A percentile compares a stretch with the other conserved stretches of the same genome.
Conservation (phyloP, 2,888 invertebrate species). For the Pantelozetes paolii region DNA sequence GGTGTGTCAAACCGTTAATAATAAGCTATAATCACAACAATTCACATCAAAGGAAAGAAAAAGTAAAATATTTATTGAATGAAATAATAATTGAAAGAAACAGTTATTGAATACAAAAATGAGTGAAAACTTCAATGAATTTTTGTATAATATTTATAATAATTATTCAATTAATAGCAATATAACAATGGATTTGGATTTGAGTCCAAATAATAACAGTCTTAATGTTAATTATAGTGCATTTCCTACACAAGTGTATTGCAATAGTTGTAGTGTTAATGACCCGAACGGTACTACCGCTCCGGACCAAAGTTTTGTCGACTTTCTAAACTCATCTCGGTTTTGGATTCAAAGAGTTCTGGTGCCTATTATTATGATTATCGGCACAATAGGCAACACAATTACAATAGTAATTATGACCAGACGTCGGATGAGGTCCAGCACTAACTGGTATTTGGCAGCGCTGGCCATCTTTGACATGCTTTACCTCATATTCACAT, state of each 20-base stretch:
- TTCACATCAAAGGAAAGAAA: too few relatives aligned
- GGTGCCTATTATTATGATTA: constrained; percentile 62
- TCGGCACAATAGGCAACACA: constrained; percentile 67
- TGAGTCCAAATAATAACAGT: neutral
- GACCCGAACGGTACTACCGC: neutral
- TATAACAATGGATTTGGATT: neutral
- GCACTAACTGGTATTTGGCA: constrained; percentile 69
- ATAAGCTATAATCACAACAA: too few relatives aligned
- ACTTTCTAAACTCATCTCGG: constrained; percentile 42
- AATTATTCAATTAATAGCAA: neutral
- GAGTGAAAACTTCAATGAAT: constrained; percentile 10
- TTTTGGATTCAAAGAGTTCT: constrained; percentile 60
- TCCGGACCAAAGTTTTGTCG: too few relatives aligned
- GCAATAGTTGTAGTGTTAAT: too few relatives aligned
- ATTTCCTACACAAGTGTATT: too few relatives aligned
- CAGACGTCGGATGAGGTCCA: constrained; percentile 65
- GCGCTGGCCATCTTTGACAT: constrained; percentile 68
- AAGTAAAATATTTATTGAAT: too few relatives aligned
- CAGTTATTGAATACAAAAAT: neutral
- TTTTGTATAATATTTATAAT: neutral
- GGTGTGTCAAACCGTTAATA: too few relatives aligned
- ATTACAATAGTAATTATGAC: constrained; percentile 59
- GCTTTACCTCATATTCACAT: constrained; percentile 63
- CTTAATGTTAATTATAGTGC: neutral
- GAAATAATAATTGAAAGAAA: too few relatives aligned